A percentile compares a stretch with the other conserved stretches of the same genome.
These are phyloP conservation scores for Sebastes ruberrimus DNA, from an alignment of 2,797 vertebrate genomes.

Conservation along the genomic window DNA sequence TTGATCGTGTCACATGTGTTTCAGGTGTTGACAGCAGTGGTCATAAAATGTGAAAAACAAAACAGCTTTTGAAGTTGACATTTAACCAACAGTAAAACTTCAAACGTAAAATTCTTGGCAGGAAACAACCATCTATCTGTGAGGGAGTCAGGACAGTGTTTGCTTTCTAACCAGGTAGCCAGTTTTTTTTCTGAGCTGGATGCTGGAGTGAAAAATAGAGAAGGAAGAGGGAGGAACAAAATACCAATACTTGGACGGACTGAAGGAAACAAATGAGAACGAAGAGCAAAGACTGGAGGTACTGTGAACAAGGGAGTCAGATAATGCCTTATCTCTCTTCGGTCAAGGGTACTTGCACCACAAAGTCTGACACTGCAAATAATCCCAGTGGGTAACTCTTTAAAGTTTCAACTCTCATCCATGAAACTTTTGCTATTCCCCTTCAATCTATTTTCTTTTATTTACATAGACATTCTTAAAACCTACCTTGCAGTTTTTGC, in stretches of 20 bases:
- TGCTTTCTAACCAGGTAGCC: constrained; percentile 24
- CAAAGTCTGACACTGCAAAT: constrained; percentile 55
- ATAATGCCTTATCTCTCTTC: constrained; percentile 46
- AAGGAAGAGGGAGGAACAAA: constrained; percentile 1
- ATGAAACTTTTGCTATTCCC: constrained; percentile 49
- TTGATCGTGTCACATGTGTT: neutral
- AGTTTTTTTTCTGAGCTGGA: constrained; percentile 25
- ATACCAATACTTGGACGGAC: constrained; percentile 20
- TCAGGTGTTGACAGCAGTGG: neutral
- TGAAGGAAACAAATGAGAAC: constrained; percentile 49
- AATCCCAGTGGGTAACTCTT: constrained; percentile 34
- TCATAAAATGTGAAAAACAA: neutral
- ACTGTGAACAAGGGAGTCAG: constrained; percentile 32
- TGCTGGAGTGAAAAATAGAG: constrained; percentile 38
- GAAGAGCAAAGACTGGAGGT: constrained; percentile 17
- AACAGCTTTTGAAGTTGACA: neutral
- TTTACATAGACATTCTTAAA: constrained; percentile 64
- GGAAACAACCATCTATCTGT: constrained; percentile 22
- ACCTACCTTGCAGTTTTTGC: constrained; percentile 72
- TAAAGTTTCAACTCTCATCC: constrained; percentile 36
- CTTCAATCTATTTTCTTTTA: constrained; percentile 44
- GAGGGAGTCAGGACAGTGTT: constrained; percentile 14
- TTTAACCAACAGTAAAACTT: constrained; percentile 37
- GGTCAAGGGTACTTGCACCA: constrained; percentile 46
- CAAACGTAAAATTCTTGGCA: constrained; percentile 12